phyloP scores from a whole-genome alignment of 2,888 invertebrate genomes.

The Oscheius myriophilus region DNA sequence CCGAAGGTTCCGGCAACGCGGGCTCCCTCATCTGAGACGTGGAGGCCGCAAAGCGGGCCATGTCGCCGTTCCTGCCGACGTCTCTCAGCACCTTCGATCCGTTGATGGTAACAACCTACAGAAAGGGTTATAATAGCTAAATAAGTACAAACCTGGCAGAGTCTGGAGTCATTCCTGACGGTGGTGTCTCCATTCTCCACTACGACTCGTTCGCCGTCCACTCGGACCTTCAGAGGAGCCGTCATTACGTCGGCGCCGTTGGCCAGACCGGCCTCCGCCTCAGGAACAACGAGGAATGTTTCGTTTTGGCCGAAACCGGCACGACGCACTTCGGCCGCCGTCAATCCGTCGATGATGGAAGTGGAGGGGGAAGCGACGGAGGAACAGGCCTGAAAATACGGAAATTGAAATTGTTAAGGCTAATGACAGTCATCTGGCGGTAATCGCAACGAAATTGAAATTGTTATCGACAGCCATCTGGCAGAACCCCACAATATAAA shows the following conservation, averaged over 20 bases:
- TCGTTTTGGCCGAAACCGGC: conserved; percentile 27
- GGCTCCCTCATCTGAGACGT: not conserved
- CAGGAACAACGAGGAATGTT: conserved; percentile 31
- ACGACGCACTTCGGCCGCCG: conserved; percentile 10
- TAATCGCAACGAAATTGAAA: no score
- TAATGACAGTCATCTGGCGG: no score
- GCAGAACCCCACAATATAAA: no score
- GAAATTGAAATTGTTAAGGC: no score
- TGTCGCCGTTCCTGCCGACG: conserved; percentile 5
- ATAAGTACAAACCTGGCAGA: not conserved
- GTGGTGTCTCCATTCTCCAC: conserved; percentile 6
- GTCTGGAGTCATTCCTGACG: not conserved
- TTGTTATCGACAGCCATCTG: no score
- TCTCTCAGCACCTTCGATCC: conserved; percentile 19
- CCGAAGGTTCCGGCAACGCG: conserved; percentile 20
- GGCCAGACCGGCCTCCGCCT: not conserved
- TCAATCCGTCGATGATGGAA: conserved; percentile 17
- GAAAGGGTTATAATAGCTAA: no score
- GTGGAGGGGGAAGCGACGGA: not conserved
- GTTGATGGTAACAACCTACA: conserved; percentile 10
- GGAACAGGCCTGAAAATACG: not conserved
- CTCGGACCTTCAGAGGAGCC: conserved; percentile 16
- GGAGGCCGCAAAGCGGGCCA: not conserved
- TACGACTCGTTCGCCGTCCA: conserved; percentile 14
- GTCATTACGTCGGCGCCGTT: not conserved